Conservation (phyloP, 2,113 vertebrate species). For the Petromus typicus region DNA sequence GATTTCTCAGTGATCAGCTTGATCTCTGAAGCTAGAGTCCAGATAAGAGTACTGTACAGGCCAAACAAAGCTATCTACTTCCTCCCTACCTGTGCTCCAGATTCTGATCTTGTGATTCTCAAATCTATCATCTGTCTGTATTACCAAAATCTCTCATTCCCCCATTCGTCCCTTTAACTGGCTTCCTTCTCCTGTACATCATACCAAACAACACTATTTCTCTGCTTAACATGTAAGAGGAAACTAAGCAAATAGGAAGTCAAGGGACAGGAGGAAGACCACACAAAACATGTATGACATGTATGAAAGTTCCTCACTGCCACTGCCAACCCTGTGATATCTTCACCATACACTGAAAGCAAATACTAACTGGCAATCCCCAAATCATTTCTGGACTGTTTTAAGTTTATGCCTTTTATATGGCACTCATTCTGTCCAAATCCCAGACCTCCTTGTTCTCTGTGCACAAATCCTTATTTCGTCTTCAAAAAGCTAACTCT, state of each 20-base stretch:
- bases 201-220: background rate
- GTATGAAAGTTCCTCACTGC: background rate
- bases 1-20: background rate
- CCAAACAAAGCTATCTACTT: background rate
- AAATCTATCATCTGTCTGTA: background rate
- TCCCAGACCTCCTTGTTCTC: background rate
- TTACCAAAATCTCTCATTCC: background rate
- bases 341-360: background rate
- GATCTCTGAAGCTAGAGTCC: background rate
- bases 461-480: background rate
- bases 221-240: background rate
- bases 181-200: background rate
- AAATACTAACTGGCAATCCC: background rate
- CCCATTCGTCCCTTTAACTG: background rate
- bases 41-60: background rate
- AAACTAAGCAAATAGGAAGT: background rate
- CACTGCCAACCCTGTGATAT: background rate
- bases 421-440: background rate
- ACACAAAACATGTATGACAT: background rate
- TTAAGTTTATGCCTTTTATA: background rate
- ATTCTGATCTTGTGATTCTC: background rate
- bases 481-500: background rate
- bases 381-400: background rate
- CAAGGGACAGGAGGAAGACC: background rate
- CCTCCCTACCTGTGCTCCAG: background rate